phyloP scores from a whole-genome alignment of 2,797 vertebrate species.

The Monodelphis domestica region DNA sequence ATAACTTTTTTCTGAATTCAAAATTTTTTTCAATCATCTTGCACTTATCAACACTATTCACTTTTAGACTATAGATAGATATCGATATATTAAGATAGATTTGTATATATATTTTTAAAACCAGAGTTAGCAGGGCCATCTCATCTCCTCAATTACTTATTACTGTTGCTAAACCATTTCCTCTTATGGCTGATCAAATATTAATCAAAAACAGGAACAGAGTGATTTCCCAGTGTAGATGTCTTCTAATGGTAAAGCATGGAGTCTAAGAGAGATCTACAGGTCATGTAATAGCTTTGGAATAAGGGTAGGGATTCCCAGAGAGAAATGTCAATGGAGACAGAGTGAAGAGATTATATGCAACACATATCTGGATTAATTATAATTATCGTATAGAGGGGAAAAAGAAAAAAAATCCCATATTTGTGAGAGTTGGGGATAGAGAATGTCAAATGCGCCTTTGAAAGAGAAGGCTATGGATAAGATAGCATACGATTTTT shows the following conservation, averaged over 20 bases:
- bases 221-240: constrained; percentile 93
- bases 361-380: constrained; percentile 59
- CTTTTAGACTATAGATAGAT: constrained; percentile 79
- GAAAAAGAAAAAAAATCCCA: constrained; percentile 17
- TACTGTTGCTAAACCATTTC: constrained; percentile 92
- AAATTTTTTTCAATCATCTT: constrained; percentile 57
- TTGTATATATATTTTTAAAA: constrained; percentile 80
- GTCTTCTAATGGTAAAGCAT: constrained; percentile 95
- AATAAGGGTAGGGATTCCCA: constrained; percentile 88
- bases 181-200: constrained; percentile 96
- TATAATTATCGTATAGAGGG: constrained; percentile 3
- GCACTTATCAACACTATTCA: constrained; percentile 76
- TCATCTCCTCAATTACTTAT: constrained; percentile 92
- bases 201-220: constrained; percentile 98
- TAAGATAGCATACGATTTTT: constrained; percentile 1
- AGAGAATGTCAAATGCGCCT: constrained; percentile 2
- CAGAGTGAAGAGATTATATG: constrained; percentile 59
- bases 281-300: constrained; percentile 91
- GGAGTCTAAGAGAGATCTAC: constrained; percentile 90
- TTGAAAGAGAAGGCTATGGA: neutral
- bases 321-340: constrained; percentile 75
- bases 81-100: neutral
- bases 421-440: constrained; percentile 37
- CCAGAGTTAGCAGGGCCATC: constrained; percentile 86
- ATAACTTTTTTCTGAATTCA: constrained; percentile 18